A percentile compares a stretch with the other conserved stretches of the same genome.
phyloP scores from a whole-genome alignment of 1,140 invertebrate species.

The Drosophila miranda region DNA sequence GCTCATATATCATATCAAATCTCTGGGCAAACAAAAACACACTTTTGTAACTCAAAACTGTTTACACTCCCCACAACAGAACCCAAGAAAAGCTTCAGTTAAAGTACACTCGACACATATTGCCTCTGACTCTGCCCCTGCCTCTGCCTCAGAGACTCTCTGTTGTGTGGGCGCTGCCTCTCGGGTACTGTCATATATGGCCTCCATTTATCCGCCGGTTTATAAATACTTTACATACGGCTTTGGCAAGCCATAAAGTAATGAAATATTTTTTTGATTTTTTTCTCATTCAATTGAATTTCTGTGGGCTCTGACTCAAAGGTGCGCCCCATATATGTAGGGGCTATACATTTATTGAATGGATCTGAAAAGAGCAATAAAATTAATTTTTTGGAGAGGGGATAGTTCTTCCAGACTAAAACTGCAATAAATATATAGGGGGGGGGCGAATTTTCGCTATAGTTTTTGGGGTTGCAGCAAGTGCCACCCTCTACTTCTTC shows the following conservation, averaged over 20 bases:
- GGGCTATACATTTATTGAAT: constrained; percentile 1
- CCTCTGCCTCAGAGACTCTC: constrained; percentile 12
- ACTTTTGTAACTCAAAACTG: constrained; percentile 48
- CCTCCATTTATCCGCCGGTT: constrained; percentile 45
- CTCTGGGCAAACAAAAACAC: constrained; percentile 25
- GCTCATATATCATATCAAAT: constrained; percentile 32
- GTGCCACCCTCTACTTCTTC: constrained; percentile 32
- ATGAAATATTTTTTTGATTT: constrained; percentile 39
- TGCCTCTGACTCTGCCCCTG: constrained; percentile 16
- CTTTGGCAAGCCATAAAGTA: constrained; percentile 64
- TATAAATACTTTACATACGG: constrained; percentile 63
- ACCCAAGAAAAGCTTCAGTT: constrained; percentile 26
- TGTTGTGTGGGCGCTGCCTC: constrained; percentile 57
- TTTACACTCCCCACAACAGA: constrained; percentile 14
- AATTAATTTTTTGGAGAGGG: neutral
- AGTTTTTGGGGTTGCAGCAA: constrained; percentile 11
- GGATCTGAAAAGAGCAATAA: constrained; percentile 40
- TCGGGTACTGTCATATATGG: constrained; percentile 54
- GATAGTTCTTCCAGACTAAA: neutral
- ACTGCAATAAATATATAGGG: constrained; percentile 19
- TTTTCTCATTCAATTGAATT: constrained; percentile 67
- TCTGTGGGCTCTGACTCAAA: constrained; percentile 18
- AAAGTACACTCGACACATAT: constrained; percentile 39
- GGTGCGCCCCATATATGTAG: constrained; percentile 30
- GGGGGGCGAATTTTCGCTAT: neutral